These are phyloP conservation scores for Crocodylus rhombifer DNA, from an alignment of 2,797 vertebrate species.

Conservation along the genomic window DNA sequence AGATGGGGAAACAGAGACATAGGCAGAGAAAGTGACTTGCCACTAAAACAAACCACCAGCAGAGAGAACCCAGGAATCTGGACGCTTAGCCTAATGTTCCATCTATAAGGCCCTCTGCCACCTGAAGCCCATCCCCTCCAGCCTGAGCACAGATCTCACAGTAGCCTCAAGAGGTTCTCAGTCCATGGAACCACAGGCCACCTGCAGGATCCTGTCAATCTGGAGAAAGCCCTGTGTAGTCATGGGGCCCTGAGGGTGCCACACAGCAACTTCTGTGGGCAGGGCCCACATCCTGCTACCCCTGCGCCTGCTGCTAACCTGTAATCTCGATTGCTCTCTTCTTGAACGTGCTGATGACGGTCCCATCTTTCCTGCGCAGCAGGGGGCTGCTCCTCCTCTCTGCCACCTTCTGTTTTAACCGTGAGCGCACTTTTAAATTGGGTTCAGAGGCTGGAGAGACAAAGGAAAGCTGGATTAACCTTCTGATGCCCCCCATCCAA, in stretches of 20 bases:
- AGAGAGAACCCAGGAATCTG: not conserved
- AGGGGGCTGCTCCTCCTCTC: conserved; percentile 91
- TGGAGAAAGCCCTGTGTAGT: not conserved
- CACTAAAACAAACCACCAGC: not conserved
- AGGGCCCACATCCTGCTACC: not conserved
- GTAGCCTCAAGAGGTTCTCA: too few relatives aligned
- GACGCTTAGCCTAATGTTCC: not conserved
- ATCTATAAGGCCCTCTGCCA: not conserved
- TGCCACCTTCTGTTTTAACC: conserved; percentile 95
- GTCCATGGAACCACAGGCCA: too few relatives aligned
- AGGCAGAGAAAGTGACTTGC: not conserved
- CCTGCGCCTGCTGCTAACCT: conserved; percentile 62
- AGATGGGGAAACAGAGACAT: not conserved
- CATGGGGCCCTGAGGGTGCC: rapidly evolving
- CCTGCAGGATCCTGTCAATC: too few relatives aligned
- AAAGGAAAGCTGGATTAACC: too few relatives aligned
- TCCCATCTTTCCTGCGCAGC: conserved; percentile 89
- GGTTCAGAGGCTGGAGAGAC: conserved; percentile 87
- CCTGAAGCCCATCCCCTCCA: not conserved
- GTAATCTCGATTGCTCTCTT: conserved; percentile 88
- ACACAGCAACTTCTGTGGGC: rapidly evolving
- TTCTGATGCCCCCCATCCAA: too few relatives aligned
- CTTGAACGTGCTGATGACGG: conserved; percentile 91
- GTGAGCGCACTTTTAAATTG: conserved; percentile 91
- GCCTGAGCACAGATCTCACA: too few relatives aligned